phyloP scores from a whole-genome alignment of 2,888 invertebrate genomes.

The Tipula unca region DNA sequence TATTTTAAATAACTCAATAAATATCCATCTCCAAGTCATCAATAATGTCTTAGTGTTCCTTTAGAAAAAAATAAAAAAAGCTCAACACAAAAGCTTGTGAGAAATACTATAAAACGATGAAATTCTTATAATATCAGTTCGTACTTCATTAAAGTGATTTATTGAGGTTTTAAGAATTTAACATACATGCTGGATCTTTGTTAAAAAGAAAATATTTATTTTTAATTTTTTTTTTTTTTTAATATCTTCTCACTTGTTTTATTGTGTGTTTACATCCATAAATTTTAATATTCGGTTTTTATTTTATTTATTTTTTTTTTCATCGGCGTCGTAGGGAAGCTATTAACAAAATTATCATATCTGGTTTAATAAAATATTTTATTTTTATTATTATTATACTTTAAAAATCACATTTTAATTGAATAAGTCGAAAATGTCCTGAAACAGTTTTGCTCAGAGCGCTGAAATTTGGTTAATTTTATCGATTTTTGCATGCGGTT shows the following conservation, averaged over 20 bases:
- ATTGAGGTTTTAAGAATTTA: conserved; percentile 14
- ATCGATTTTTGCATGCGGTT: not conserved
- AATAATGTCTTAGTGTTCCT: not conserved
- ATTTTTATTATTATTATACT: not conserved
- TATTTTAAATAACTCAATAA: conserved; percentile 8
- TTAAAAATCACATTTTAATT: not conserved
- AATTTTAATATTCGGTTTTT: conserved; percentile 8
- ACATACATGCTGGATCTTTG: not conserved
- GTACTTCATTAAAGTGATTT: conserved; percentile 14
- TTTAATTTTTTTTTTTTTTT: not conserved
- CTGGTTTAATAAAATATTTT: conserved; percentile 2
- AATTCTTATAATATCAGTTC: not conserved
- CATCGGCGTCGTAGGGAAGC: conserved; percentile 14
- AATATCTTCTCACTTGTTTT: conserved; percentile 14
- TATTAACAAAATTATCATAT: conserved; percentile 9
- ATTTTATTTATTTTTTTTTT: conserved; percentile 9
- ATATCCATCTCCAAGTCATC: not conserved
- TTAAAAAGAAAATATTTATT: conserved; percentile 8
- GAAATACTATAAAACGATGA: conserved; percentile 1
- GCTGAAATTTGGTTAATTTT: not conserved
- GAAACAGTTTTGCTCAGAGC: not conserved
- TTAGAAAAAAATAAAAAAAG: not conserved
- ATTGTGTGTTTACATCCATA: conserved; percentile 14
- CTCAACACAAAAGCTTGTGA: not conserved
- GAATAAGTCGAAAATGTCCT: not conserved